Conservation (phyloP, 1,140 invertebrate genomes). For the Drosophila insularis region DNA sequence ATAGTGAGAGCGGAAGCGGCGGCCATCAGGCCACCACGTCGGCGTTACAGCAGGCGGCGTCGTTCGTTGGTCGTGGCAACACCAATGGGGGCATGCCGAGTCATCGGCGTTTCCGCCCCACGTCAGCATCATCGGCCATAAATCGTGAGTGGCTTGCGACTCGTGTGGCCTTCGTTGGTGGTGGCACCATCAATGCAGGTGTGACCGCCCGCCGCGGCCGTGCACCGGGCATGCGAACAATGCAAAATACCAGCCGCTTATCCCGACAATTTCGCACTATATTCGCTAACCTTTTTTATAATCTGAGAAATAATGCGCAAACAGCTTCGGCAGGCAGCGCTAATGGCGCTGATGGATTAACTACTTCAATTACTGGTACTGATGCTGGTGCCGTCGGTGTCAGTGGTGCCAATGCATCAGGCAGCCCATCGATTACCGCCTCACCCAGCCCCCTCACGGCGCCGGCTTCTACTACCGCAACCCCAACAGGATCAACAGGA, state of each 20-base stretch:
- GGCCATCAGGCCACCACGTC: slow-evolving; percentile 12
- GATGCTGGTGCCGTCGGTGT: neutral
- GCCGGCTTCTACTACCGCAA: too few species aligned
- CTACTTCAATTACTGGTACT: neutral
- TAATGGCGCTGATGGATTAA: slow-evolving; percentile 13
- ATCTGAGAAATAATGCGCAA: slow-evolving; percentile 73
- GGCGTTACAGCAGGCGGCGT: neutral
- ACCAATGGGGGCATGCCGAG: slow-evolving; percentile 20
- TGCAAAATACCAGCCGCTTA: slow-evolving; percentile 24
- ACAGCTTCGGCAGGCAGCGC: slow-evolving; percentile 53
- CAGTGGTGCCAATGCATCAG: neutral
- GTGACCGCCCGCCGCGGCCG: slow-evolving; percentile 22
- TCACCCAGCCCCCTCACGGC: neutral
- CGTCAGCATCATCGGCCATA: slow-evolving; percentile 25
- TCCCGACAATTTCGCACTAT: slow-evolving; percentile 44
- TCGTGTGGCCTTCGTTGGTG: slow-evolving; percentile 42
- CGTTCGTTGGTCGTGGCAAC: slow-evolving; percentile 31
- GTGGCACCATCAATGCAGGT: slow-evolving; percentile 40
- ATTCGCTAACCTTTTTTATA: slow-evolving; percentile 58
- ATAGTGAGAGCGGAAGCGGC: slow-evolving; percentile 33
- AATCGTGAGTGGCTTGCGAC: slow-evolving; percentile 30
- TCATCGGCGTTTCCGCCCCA: slow-evolving; percentile 33
- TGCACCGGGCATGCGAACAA: slow-evolving; percentile 11
- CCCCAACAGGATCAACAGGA: neutral
- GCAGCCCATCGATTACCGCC: neutral